Percentiles rank a stretch among this genome's conserved stretches.
phyloP scores from a whole-genome alignment of 2,888 invertebrate species.

The Agriopis marginaria region DNA sequence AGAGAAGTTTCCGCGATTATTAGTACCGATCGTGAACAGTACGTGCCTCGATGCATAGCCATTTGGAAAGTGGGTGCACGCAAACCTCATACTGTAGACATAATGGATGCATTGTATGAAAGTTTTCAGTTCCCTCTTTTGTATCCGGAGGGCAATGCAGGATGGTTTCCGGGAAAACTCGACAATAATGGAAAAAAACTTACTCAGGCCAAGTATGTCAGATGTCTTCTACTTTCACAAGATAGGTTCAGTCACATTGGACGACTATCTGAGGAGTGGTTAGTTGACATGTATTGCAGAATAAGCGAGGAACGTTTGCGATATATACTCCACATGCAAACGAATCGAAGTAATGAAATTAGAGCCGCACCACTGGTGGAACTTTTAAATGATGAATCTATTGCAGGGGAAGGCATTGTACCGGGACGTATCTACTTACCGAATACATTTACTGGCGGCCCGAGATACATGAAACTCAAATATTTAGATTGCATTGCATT shows the following conservation, averaged over 20 bases:
- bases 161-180: slow-evolving; percentile 14
- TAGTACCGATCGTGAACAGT: too few relatives aligned
- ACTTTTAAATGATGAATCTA: neutral
- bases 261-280: slow-evolving; percentile 1
- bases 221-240: slow-evolving; percentile 5
- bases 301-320: neutral
- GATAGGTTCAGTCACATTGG: neutral
- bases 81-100: too few relatives aligned
- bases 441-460: slow-evolving; percentile 20
- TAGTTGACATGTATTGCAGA: neutral
- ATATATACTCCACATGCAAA: neutral
- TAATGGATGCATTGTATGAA: neutral
- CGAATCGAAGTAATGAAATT: neutral
- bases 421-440: slow-evolving; percentile 8
- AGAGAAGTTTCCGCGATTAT: too few relatives aligned
- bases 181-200: slow-evolving; percentile 3
- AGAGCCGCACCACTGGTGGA: neutral
- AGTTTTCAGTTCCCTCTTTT: slow-evolving; percentile 9
- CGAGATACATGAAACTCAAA: neutral
- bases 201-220: slow-evolving; percentile 11
- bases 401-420: neutral
- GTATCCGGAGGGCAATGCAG: slow-evolving; percentile 13
- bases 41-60: too few relatives aligned
- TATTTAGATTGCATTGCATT: slow-evolving; percentile 3
- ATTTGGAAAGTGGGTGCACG: too few relatives aligned